Conservation (phyloP, 2,113 vertebrate genomes). For the Odocoileus hemionus region DNA sequence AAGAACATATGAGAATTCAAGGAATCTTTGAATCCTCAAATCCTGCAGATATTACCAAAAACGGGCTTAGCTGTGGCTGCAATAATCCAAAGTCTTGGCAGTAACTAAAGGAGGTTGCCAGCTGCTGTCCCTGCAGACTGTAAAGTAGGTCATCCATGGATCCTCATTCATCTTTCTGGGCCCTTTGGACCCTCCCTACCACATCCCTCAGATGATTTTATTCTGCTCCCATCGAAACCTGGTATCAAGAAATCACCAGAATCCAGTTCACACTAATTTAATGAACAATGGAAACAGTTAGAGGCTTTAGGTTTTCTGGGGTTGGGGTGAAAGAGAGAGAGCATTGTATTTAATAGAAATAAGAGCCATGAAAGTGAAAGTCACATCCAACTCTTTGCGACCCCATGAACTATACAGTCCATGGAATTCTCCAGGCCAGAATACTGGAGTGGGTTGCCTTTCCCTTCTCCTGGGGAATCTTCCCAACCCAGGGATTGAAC, state of each 20-base stretch:
- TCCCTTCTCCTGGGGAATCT: background rate
- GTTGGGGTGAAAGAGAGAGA: background rate
- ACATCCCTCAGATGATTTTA: background rate
- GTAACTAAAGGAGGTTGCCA: background rate
- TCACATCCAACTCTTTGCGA: background rate
- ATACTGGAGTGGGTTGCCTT: background rate
- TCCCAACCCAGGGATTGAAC: accelerated
- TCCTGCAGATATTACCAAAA: background rate
- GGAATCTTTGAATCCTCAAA: background rate
- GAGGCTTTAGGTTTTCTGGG: background rate
- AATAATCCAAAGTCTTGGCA: background rate
- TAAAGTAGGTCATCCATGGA: background rate
- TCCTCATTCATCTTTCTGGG: background rate
- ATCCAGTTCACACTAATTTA: background rate
- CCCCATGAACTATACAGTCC: background rate
- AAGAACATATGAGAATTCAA: background rate
- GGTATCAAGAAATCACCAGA: background rate
- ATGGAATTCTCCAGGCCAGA: background rate
- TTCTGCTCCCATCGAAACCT: background rate
- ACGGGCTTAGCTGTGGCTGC: background rate
- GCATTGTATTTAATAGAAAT: background rate
- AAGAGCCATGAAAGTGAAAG: background rate
- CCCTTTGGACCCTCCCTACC: background rate
- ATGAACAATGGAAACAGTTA: background rate
- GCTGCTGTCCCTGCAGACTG: background rate